Evolutionary conservation across 2,888 invertebrate genomes (phyloP).

Genomic region (Hetaerina titia): DNA sequence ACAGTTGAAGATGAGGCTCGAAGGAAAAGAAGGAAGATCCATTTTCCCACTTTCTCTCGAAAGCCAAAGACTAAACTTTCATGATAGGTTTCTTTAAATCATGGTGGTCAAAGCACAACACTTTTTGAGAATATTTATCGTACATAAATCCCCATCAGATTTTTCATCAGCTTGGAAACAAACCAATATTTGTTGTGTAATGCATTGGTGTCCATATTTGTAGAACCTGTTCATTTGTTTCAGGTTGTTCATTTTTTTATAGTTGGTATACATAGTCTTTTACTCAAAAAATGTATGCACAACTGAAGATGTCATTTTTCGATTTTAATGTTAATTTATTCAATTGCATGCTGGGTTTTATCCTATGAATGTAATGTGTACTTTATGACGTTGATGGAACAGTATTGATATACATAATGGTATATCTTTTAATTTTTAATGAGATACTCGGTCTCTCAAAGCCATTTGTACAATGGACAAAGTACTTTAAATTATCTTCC

Average conservation of each 20-base stretch:
- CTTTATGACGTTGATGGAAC: conserved; percentile 58
- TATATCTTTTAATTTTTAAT: conserved; percentile 44
- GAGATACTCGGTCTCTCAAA: conserved; percentile 51
- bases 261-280: conserved; percentile 61
- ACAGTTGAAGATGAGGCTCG: conserved; percentile 80
- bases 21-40: conserved; percentile 82
- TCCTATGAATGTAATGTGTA: conserved; percentile 47
- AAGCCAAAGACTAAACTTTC: conserved; percentile 68
- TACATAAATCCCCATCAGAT: not conserved
- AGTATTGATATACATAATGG: conserved; percentile 36
- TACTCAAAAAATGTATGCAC: conserved; percentile 53
- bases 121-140: conserved; percentile 55
- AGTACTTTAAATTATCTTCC: conserved; percentile 42
- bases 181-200: conserved; percentile 23
- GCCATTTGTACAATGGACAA: conserved; percentile 37
- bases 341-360: not conserved
- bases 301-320: conserved; percentile 37
- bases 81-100: conserved; percentile 41
- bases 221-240: conserved; percentile 52
- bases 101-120: conserved; percentile 17
- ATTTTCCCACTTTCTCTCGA: conserved; percentile 81
- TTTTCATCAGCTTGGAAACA: not conserved
- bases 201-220: conserved; percentile 41
- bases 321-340: conserved; percentile 52
- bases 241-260: conserved; percentile 58